Evolutionary conservation across 2,888 invertebrate species (phyloP).

Genomic region (Syrista parreyssii): DNA sequence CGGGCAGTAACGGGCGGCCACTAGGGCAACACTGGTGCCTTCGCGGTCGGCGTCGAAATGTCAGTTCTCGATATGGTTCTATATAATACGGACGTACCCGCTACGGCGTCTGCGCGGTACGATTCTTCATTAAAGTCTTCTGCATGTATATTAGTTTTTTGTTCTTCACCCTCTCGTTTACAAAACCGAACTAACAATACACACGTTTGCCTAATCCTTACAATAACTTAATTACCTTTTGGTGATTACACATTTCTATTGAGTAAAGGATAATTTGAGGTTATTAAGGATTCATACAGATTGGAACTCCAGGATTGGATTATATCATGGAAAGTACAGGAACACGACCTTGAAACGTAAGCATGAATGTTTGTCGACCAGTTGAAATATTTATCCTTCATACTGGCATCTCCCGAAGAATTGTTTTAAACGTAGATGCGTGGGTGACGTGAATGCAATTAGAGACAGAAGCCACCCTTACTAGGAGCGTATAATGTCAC

Average conservation of each 20-base stretch:
- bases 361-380: background rate
- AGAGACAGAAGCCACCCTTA: background rate
- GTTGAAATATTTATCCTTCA: background rate
- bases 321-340: background rate
- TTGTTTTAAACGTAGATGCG: background rate
- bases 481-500: background rate
- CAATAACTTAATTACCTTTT: background rate
- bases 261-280: background rate
- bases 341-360: background rate
- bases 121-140: background rate
- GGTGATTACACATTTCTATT: background rate
- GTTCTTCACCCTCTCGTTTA: background rate
- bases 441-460: background rate
- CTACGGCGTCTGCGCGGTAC: conserved; percentile 17
- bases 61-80: conserved; percentile 10
- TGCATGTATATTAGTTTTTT: background rate
- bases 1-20: background rate
- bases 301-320: background rate
- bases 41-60: conserved; percentile 5
- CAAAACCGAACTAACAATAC: background rate
- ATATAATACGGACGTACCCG: conserved; percentile 6
- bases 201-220: background rate
- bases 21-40: conserved; percentile 5
- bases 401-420: too few relatives aligned
- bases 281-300: background rate